Evolutionary conservation across 2,888 invertebrate genomes (phyloP), one percentile per base, ranked within the genome.

Genomic region (Yponomeuta malinellus): DNA sequence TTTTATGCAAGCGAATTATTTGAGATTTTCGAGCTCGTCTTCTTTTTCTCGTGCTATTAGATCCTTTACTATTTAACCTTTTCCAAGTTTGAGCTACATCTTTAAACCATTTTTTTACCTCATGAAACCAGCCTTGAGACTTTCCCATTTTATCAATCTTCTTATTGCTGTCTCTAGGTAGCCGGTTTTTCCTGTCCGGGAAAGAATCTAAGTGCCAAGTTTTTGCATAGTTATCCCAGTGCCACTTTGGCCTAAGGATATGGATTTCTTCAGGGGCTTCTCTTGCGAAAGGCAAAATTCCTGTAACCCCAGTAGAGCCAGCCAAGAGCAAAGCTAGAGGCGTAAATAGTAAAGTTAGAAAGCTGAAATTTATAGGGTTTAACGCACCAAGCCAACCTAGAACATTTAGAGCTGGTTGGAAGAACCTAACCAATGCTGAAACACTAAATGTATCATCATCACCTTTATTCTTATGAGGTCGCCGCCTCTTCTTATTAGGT

Each of bases 271-370:
- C 84, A 10, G 90, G 88, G 31, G 90, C 86, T 76, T 90, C 85
- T 75, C 92, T 84, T 1, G 83, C 92, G 68, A 88, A 89, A 0
- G 95, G 94, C 73, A 95, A 87, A 75, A 95, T 89, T 0, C 95
- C 90, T 1, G 94, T 93, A 23, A 94, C 80, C 0, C 95, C 93
- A 15, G 95, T 93, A 0, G 94, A 90, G 0, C 95, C 93, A 1
- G 94, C 93, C 69, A 95, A 93, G 63, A 95, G 84, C 70, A 95
- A 86, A 0, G 93, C 93, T 68, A 95, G 82, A 0, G 96, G 96
- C 0, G 95, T 93, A 68, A 95, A 85, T 70, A 94, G 82, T 76
- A 95, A 76, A 71, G 95, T 93, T 80, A 94, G 89, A 59, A 94
- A 82, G 0, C 94, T 91, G 73, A 94, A 92, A 76, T 93, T 92